These are phyloP conservation scores for Ciconia nigra DNA, from an alignment of 2,797 vertebrate genomes.

Conservation along the genomic window DNA sequence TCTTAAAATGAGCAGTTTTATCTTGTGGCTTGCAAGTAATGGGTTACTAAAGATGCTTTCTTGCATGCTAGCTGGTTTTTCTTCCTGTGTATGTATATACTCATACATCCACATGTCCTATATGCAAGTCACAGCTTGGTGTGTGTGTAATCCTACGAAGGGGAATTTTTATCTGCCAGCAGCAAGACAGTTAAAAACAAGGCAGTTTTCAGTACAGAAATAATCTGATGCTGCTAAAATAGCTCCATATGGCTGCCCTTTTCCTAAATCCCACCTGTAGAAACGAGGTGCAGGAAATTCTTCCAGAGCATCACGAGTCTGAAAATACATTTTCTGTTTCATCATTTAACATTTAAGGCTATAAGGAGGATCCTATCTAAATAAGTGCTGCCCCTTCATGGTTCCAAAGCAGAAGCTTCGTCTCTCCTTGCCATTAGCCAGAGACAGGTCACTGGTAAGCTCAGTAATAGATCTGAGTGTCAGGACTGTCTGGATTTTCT, in stretches of 20 bases:
- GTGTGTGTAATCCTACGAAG: background rate
- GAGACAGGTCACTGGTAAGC: background rate
- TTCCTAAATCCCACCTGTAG: background rate
- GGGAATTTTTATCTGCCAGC: background rate
- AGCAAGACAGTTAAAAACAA: background rate
- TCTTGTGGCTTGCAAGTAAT: background rate
- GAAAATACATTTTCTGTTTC: background rate
- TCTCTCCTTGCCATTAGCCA: background rate
- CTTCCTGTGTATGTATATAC: background rate
- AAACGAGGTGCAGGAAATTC: background rate
- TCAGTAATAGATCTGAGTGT: background rate
- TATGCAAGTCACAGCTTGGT: background rate
- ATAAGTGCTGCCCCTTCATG: background rate
- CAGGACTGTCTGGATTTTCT: constrained; percentile 7
- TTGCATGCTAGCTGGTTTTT: background rate
- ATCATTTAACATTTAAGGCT: background rate
- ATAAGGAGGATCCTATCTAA: background rate
- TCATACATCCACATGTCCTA: background rate
- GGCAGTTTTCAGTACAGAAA: background rate
- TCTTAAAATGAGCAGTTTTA: background rate
- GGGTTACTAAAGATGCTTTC: background rate
- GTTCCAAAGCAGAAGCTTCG: background rate
- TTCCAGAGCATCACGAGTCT: background rate
- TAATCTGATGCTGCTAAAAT: background rate
- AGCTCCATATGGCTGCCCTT: background rate